phyloP scores from a whole-genome alignment of 2,113 vertebrate genomes.

The Pundamilia nyererei region DNA sequence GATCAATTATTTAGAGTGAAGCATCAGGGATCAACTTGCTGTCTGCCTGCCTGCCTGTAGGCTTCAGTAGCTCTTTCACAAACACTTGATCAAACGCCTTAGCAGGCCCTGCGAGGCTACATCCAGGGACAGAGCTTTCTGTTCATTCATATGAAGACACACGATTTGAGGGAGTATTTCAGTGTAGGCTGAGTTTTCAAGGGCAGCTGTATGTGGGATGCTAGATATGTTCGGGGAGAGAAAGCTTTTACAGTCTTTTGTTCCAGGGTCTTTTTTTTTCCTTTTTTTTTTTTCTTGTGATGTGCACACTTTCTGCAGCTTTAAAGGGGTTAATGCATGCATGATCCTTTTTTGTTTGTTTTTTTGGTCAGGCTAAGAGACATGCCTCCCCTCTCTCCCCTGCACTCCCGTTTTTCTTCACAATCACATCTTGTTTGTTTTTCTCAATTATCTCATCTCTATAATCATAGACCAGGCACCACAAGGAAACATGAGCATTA shows the following conservation, averaged over 20 bases:
- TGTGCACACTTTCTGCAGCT: too few relatives aligned
- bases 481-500: neutral
- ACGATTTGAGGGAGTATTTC: neutral
- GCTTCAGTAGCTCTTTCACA: neutral
- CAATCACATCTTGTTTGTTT: neutral
- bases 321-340: neutral
- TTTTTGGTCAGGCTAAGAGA: neutral
- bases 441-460: neutral
- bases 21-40: constrained; percentile 34
- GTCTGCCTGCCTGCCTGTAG: neutral
- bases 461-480: neutral
- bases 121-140: neutral
- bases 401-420: accelerated
- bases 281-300: too few relatives aligned
- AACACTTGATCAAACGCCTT: neutral
- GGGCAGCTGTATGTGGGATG: neutral
- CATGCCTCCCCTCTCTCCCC: neutral
- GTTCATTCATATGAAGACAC: neutral
- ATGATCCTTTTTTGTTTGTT: neutral
- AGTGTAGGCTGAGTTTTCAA: neutral
- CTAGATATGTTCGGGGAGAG: neutral
- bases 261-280: too few relatives aligned
- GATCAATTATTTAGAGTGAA: constrained; percentile 35
- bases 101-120: neutral
- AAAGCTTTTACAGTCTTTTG: too few relatives aligned